These are phyloP conservation scores for Pectinophora gossypiella DNA, from an alignment of 1,140 invertebrate species.

Conservation along the genomic window DNA sequence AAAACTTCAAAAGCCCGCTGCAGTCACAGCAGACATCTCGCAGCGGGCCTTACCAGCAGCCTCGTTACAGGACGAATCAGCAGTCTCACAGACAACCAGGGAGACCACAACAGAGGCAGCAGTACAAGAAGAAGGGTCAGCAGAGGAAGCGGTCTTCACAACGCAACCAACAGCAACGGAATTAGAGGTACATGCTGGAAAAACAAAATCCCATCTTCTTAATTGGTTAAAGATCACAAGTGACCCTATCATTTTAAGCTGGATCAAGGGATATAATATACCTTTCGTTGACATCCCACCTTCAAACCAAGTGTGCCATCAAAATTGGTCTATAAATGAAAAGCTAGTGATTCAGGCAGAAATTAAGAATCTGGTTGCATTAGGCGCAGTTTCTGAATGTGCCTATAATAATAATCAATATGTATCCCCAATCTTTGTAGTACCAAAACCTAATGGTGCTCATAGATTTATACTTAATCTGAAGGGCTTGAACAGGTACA, in stretches of 20 bases:
- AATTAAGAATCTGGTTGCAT: neutral
- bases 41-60: neutral
- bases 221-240: constrained; percentile 1
- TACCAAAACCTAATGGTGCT: neutral
- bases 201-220: neutral
- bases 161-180: neutral
- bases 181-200: constrained; percentile 6
- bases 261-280: neutral
- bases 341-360: neutral
- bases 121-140: neutral
- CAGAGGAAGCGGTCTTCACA: neutral
- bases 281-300: neutral
- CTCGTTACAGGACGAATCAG: neutral
- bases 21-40: neutral
- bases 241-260: neutral
- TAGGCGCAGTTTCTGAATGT: neutral
- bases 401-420: neutral
- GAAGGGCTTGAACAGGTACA: neutral
- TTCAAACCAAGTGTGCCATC: neutral
- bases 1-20: constrained; percentile 7
- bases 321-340: neutral
- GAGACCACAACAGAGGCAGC: neutral
- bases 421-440: neutral
- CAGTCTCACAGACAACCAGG: neutral
- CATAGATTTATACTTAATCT: constrained; percentile 6